phyloP scores from a whole-genome alignment of 2,888 invertebrate genomes.

The Scaptomyza tumidula region DNA sequence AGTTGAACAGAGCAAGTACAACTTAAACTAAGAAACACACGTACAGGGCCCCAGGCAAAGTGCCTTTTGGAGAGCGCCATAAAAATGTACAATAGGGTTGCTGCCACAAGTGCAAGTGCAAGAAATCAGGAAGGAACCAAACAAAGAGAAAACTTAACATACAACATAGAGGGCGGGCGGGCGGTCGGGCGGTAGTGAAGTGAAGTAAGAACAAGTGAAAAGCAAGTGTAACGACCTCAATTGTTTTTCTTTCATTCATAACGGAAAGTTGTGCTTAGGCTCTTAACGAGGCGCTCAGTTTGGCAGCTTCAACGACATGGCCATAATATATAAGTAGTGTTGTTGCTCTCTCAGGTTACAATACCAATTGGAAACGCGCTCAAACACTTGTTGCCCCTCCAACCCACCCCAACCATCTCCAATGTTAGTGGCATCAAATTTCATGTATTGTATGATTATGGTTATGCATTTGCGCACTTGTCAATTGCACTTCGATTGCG shows the following conservation, averaged over 20 bases:
- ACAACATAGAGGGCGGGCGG: neutral
- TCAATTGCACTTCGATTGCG: constrained; percentile 68
- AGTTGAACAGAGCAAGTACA: constrained; percentile 24
- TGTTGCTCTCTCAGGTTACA: constrained; percentile 44
- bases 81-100: constrained; percentile 72
- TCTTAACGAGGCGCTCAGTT: constrained; percentile 38
- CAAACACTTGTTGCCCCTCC: constrained; percentile 61
- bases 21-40: constrained; percentile 67
- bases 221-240: constrained; percentile 75
- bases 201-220: constrained; percentile 2
- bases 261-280: constrained; percentile 21
- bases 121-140: constrained; percentile 48
- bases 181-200: no score
- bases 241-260: constrained; percentile 49
- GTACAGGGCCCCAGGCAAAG: constrained; percentile 52
- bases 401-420: neutral
- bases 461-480: constrained; percentile 72
- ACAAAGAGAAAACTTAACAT: constrained; percentile 8
- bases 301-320: constrained; percentile 22
- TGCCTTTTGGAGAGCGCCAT: constrained; percentile 61
- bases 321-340: constrained; percentile 20
- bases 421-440: constrained; percentile 46
- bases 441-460: constrained; percentile 55
- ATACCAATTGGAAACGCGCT: constrained; percentile 40
- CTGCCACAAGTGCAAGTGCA: constrained; percentile 38